Base-by-base conservation (phyloP, 2,797 vertebrate genomes). In the Percopsis omiscomaycus region DNA sequence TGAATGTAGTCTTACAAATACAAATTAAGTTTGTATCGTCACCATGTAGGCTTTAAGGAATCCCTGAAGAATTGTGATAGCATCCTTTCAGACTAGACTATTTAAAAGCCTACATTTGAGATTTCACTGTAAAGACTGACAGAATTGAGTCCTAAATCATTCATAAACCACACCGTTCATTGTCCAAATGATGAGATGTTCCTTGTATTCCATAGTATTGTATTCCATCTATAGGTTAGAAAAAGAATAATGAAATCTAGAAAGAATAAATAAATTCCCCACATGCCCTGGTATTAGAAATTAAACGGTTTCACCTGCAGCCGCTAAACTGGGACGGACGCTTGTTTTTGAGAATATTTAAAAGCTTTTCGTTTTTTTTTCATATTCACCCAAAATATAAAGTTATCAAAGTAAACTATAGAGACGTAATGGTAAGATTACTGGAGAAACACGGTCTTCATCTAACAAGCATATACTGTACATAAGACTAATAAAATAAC, bases 171-270 rank as follows among this genome's bases (percentile, higher is more conserved):
- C 57, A 66, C 15, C 13, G 74, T 61, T 51, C 29, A 65, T 12
- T 60, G 32, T 50, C 64, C 64, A 46, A 55, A 47, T n/a, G 42
- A 55, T 47, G 55, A 10, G 49, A 73, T 66, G 64, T 64, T 4
- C 67, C 68, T 68, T 60, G 13, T 13, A 55, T 69, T 48, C 13
- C 1, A 13, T n/a, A n/a, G n/a, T n/a, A n/a, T n/a, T n/a, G n/a
- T n/a, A n/a, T 81, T 76, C 83, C 68, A 76, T 84, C 76, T 56
- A 68, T 74, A 83, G 79, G 2, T 2, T 11, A 54, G 13, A 14
- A n/a, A 79, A 86, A 90, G 88, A 77, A 71, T 77, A 89, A 90
- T 89, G 87, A 86, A 83, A 83, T 74, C 66, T 66, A 77, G 83
- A 86, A 47, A 73, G 77, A 9, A 59, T 80, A 75, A 73, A 73